These are phyloP conservation scores for Ifrita kowaldi DNA, from an alignment of 2,113 vertebrate species.

Conservation along the genomic window DNA sequence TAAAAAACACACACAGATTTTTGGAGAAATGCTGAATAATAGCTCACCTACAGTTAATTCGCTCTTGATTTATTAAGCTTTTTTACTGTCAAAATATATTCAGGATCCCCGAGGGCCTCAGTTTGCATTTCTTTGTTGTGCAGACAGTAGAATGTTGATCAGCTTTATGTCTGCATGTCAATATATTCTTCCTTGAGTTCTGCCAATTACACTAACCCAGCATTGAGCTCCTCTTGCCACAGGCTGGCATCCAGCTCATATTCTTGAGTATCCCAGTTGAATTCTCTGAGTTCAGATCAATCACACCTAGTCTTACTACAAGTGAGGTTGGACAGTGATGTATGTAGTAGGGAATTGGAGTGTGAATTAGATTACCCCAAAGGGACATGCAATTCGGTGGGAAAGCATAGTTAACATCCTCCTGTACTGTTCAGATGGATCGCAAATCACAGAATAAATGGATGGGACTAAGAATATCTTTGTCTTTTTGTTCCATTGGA, in stretches of 20 bases:
- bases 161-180: neutral
- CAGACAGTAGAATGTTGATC: slow-evolving; percentile 1
- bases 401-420: slow-evolving; percentile 19
- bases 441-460: slow-evolving; percentile 31
- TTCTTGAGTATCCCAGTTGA: neutral
- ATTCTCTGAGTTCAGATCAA: slow-evolving; percentile 31
- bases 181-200: neutral
- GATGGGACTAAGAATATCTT: neutral
- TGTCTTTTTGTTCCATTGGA: neutral
- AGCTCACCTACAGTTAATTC: neutral
- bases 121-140: slow-evolving; percentile 11
- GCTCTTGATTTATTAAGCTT: slow-evolving; percentile 14
- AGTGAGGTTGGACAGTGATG: slow-evolving; percentile 32
- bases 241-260: neutral
- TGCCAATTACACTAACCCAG: neutral
- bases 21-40: neutral
- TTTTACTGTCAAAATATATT: neutral
- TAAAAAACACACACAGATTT: neutral
- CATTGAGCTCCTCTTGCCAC: neutral
- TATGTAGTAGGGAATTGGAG: slow-evolving; percentile 9
- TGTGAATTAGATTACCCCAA: slow-evolving; percentile 33
- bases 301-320: neutral
- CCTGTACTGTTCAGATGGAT: neutral
- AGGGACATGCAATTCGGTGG: neutral
- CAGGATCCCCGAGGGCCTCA: neutral